Percentiles rank a stretch among this genome's conserved stretches.
Conservation (phyloP, 1,140 invertebrate species). For the Halyomorpha halys region DNA sequence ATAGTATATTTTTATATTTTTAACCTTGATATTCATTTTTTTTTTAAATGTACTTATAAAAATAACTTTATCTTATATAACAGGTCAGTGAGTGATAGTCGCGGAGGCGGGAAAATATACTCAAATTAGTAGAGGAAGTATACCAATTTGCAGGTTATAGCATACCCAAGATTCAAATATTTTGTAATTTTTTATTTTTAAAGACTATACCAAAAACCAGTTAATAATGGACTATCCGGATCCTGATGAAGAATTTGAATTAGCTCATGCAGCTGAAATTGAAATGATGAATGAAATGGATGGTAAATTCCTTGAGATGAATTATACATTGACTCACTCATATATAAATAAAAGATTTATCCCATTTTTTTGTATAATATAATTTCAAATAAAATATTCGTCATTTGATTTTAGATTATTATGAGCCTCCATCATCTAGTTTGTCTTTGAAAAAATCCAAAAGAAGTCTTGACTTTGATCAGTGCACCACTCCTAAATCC, state of each 20-base stretch:
- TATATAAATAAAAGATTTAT: neutral
- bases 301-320: constrained; percentile 34
- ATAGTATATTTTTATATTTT: no score
- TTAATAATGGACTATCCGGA: constrained; percentile 50
- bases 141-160: constrained; percentile 1
- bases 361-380: neutral
- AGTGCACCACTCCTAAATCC: neutral
- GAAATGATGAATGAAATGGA: constrained; percentile 53
- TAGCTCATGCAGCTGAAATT: constrained; percentile 58
- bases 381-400: constrained; percentile 16
- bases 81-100: no score
- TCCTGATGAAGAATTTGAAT: constrained; percentile 64
- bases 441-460: constrained; percentile 27
- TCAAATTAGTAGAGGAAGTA: no score
- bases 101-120: neutral
- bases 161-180: neutral
- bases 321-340: constrained; percentile 16
- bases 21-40: no score
- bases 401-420: constrained; percentile 22
- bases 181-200: neutral
- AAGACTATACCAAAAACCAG: neutral
- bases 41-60: no score
- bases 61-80: no score
- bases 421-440: constrained; percentile 14
- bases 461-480: constrained; percentile 31